Evolutionary conservation across 2,888 invertebrate species (phyloP), one percentile per base, ranked within the genome.

Genomic region (Limnephilus auricula): DNA sequence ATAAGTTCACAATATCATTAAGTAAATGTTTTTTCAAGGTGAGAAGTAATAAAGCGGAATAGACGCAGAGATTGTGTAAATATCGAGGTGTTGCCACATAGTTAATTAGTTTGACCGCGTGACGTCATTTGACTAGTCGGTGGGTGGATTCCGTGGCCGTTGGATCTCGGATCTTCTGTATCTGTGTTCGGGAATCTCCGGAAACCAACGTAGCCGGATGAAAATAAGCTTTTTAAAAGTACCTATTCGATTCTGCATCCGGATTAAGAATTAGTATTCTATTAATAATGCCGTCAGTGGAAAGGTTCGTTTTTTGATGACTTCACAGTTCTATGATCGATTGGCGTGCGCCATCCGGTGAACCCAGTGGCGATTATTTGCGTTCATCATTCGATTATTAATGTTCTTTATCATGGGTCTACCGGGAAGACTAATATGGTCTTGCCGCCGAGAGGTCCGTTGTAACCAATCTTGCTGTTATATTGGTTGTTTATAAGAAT

Each of bases 61-160:
- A 85, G 85, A 85, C 40, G 85, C 85, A 40, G 85, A 85, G 85
- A 85, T 85, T 85, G 85, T 37, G 85, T 30, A 85, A 45, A 45
- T 65, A 65, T 40, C 25, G 83, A 37, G 83, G 65, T 25, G 80
- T 82, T 82, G 34, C 25, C 84, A 37, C 84, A 37, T 78, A n/a
- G 32, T 32, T 65, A 87, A 85, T 85, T 85, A 85, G 78, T 88
- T 88, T 88, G 65, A 87, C 78, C 34, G 78, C 65, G n/a, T 88
- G 87, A 88, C 87, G 87, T 88, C 32, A 88, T 65, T n/a, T 25
- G 78, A 50, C 10, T 34, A 0, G 40, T 30, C 25, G 2, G 87
- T 78, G 87, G 87, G 86, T 31, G 86, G 86, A 86, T 86, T 65
- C 86, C 31, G n/a, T n/a, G 30, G 31, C 65, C 4, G 50, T 37